phyloP scores from a whole-genome alignment of 2,888 invertebrate species.

The Petrophora chlorosata region DNA sequence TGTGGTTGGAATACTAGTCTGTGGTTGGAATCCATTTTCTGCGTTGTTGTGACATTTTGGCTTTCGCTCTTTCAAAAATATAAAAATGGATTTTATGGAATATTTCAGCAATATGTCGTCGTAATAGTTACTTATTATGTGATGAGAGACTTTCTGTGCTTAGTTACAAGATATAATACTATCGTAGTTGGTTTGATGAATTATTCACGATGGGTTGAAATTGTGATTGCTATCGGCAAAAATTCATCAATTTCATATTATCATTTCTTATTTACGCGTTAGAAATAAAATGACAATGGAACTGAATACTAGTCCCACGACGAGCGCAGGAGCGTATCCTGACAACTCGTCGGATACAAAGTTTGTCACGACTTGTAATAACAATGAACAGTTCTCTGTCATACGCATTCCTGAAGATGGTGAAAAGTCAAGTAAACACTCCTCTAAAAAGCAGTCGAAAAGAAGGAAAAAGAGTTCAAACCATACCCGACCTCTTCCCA shows the following conservation, averaged over 20 bases:
- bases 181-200: slow-evolving; percentile 33
- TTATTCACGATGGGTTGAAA: slow-evolving; percentile 77
- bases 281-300: slow-evolving; percentile 62
- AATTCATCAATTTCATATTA: slow-evolving; percentile 59
- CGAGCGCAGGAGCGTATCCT: slow-evolving; percentile 68
- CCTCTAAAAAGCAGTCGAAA: slow-evolving; percentile 88
- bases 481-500: slow-evolving; percentile 86
- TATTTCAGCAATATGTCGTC: too few relatives aligned
- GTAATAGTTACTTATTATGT: slow-evolving; percentile 47
- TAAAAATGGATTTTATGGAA: slow-evolving; percentile 45
- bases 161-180: slow-evolving; percentile 1
- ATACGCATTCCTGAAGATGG: slow-evolving; percentile 76
- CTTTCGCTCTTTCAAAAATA: slow-evolving; percentile 52
- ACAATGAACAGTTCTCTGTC: slow-evolving; percentile 73
- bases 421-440: slow-evolving; percentile 89
- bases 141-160: slow-evolving; percentile 47
- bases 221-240: slow-evolving; percentile 72
- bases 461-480: slow-evolving; percentile 91
- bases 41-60: slow-evolving; percentile 82
- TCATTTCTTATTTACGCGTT: slow-evolving; percentile 46
- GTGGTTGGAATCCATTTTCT: slow-evolving; percentile 77
- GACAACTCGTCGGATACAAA: slow-evolving; percentile 70
- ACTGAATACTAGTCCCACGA: slow-evolving; percentile 60
- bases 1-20: slow-evolving; percentile 1
- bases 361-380: slow-evolving; percentile 62